phyloP scores from a whole-genome alignment of 2,888 invertebrate genomes.

The Loripinus fragilis region DNA sequence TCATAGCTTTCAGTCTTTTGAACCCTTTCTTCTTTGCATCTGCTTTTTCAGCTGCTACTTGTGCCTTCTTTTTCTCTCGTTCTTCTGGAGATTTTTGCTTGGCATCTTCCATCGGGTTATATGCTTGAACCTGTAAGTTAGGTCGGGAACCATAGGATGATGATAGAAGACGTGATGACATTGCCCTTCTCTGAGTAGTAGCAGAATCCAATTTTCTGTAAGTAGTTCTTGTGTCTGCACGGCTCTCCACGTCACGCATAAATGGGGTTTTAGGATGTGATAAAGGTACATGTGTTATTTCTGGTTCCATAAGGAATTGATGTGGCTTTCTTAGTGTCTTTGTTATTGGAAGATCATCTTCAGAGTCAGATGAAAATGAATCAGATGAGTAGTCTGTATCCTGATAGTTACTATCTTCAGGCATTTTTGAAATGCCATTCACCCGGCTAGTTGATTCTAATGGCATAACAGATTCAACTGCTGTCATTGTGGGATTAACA shows the following conservation, averaged over 20 bases:
- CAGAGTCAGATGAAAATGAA: slow-evolving; percentile 35
- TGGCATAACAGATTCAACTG: slow-evolving; percentile 38
- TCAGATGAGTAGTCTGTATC: slow-evolving; percentile 27
- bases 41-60: slow-evolving; percentile 24
- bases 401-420: slow-evolving; percentile 8
- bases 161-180: slow-evolving; percentile 36
- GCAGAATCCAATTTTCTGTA: slow-evolving; percentile 16
- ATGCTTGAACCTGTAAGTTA: slow-evolving; percentile 32
- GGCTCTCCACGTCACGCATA: slow-evolving; percentile 5
- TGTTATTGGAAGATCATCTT: slow-evolving; percentile 29
- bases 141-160: slow-evolving; percentile 49
- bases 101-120: slow-evolving; percentile 32
- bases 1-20: slow-evolving; percentile 34
- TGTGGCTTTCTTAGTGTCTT: slow-evolving; percentile 30
- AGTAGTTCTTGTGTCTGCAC: too few relatives aligned
- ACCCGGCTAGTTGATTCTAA: slow-evolving; percentile 6
- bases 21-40: slow-evolving; percentile 38
- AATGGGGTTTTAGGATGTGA: slow-evolving; percentile 31
- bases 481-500: slow-evolving; percentile 38
- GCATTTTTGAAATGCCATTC: slow-evolving; percentile 19
- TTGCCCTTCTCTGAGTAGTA: slow-evolving; percentile 22
- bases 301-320: slow-evolving; percentile 37
- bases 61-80: slow-evolving; percentile 31
- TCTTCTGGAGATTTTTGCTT: slow-evolving; percentile 23
- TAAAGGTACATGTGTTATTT: slow-evolving; percentile 19